A percentile compares a stretch with the other conserved stretches of the same genome.
These are phyloP conservation scores for Prunella fulvescens DNA, from an alignment of 2,113 vertebrate species.

Conservation along the genomic window DNA sequence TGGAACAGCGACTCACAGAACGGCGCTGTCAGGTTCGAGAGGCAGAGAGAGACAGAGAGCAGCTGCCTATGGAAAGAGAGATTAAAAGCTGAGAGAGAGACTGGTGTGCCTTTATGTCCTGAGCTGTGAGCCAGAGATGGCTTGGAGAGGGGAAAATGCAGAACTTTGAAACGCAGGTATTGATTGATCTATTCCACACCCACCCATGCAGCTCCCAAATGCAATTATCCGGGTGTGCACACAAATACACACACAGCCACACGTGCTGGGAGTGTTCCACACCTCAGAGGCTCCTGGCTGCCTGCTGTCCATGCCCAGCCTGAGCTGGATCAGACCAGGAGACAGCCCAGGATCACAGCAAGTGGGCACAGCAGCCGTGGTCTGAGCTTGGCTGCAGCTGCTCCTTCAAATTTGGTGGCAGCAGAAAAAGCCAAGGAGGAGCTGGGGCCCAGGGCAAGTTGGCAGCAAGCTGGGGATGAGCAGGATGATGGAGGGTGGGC, in stretches of 20 bases:
- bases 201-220: neutral
- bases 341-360: too few relatives aligned
- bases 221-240: neutral
- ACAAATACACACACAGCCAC: neutral
- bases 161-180: neutral
- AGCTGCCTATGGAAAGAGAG: slow-evolving; percentile 29
- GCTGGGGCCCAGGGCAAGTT: neutral
- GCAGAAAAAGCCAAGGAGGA: neutral
- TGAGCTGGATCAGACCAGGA: neutral
- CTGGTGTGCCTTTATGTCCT: neutral
- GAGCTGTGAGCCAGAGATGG: neutral
- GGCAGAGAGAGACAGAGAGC: neutral
- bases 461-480: neutral
- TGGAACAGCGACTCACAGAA: neutral
- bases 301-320: accelerated
- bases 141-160: neutral
- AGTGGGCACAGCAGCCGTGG: accelerated
- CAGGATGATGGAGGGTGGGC: accelerated
- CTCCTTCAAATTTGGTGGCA: neutral
- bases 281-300: neutral
- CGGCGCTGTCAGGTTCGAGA: neutral
- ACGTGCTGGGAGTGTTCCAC: accelerated
- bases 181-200: neutral
- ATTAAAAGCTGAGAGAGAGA: neutral
- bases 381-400: accelerated